Evolutionary conservation across 2,113 vertebrate genomes (phyloP).

Genomic region (Caranx melampygus): DNA sequence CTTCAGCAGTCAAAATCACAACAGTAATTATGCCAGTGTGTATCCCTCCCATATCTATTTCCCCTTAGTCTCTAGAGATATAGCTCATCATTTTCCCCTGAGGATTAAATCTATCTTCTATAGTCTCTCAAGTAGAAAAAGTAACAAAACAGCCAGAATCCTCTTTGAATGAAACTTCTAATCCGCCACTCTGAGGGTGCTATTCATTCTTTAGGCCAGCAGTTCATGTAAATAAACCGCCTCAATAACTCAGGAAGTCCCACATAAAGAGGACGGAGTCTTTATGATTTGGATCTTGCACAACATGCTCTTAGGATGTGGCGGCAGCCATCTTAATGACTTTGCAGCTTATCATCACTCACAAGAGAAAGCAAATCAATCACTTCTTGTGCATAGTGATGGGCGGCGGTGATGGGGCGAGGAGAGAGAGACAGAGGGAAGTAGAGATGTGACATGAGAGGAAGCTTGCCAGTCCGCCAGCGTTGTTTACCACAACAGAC

Average conservation of each 20-base stretch:
- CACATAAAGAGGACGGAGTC: constrained; percentile 55
- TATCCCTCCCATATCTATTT: constrained; percentile 33
- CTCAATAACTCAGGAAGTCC: constrained; percentile 59
- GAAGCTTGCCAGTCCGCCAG: constrained; percentile 52
- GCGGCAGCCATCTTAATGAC: constrained; percentile 76
- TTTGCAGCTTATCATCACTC: constrained; percentile 80
- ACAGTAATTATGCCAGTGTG: constrained; percentile 33
- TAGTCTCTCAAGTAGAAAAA: constrained; percentile 30
- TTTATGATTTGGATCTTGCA: constrained; percentile 66
- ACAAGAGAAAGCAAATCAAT: constrained; percentile 82
- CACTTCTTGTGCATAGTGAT: constrained; percentile 67
- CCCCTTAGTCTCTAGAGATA: constrained; percentile 29
- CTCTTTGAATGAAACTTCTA: constrained; percentile 6
- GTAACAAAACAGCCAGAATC: constrained; percentile 21
- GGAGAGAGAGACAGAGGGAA: constrained; percentile 39
- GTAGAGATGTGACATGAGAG: constrained; percentile 59
- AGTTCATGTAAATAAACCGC: constrained; percentile 56
- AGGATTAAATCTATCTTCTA: constrained; percentile 46
- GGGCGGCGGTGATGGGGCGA: constrained; percentile 12
- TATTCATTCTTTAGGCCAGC: constrained; percentile 12
- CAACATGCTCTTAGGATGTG: constrained; percentile 65
- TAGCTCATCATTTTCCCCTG: constrained; percentile 34
- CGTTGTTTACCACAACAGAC: constrained; percentile 72
- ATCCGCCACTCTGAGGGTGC: constrained; percentile 32
- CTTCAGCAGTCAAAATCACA: constrained; percentile 19